Percentiles rank a stretch among this genome's conserved stretches.
phyloP scores from a whole-genome alignment of 2,113 vertebrate genomes.

The Pedetes capensis region DNA sequence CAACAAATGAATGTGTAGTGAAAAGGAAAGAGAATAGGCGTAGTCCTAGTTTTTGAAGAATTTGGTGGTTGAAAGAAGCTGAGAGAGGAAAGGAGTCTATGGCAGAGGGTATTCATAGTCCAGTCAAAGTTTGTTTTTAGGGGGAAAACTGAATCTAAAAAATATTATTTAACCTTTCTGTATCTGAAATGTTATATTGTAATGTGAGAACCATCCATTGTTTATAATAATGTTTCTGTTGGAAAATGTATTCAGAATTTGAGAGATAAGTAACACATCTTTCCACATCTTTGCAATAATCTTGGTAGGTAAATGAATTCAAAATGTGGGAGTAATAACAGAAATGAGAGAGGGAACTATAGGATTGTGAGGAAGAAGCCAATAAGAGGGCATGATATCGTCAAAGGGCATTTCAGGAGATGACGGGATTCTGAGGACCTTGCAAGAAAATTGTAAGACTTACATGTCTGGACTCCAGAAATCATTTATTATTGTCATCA shows the following conservation, averaged over 20 bases:
- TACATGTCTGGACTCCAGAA: not conserved
- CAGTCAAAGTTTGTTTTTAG: not conserved
- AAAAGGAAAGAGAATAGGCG: not conserved
- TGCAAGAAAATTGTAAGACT: not conserved
- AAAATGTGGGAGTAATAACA: not conserved
- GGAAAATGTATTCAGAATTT: not conserved
- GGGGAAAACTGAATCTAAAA: not conserved
- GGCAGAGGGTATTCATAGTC: not conserved
- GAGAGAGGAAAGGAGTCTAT: not conserved
- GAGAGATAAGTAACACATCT: not conserved
- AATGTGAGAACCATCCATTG: not conserved
- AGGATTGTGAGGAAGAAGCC: not conserved
- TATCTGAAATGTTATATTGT: not conserved
- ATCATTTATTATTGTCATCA: slow-evolving; percentile 1
- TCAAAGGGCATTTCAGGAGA: not conserved
- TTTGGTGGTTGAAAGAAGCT: not conserved
- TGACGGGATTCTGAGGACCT: not conserved
- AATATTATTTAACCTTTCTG: not conserved
- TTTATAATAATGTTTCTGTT: not conserved
- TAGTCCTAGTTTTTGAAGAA: not conserved
- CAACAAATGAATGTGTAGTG: not conserved
- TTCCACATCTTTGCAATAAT: not conserved
- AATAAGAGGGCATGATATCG: not conserved
- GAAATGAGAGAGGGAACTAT: not conserved
- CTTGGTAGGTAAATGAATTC: not conserved